Percentiles rank a stretch among this genome's conserved stretches.
These are phyloP conservation scores for Physeter macrocephalus DNA, from an alignment of 2,113 vertebrate genomes.

Conservation along the genomic window DNA sequence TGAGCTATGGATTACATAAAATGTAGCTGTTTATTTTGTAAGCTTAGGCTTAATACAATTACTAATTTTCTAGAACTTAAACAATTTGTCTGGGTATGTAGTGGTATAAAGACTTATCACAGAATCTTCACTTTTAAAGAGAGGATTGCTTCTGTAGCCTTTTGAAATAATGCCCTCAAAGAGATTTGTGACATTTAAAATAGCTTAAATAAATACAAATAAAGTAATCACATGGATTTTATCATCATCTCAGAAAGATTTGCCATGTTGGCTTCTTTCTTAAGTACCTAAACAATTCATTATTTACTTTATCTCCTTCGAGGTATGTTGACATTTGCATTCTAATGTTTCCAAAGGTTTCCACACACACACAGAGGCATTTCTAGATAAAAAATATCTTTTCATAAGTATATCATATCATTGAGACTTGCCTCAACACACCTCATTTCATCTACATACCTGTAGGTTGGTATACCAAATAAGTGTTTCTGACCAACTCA, in stretches of 20 bases:
- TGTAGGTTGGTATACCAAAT: not conserved
- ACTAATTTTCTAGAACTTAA: not conserved
- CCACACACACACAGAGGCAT: not conserved
- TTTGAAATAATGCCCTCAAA: not conserved
- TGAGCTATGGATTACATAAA: not conserved
- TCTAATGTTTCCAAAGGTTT: not conserved
- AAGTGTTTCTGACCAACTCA: not conserved
- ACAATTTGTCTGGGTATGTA: not conserved
- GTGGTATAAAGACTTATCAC: not conserved
- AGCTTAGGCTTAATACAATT: not conserved
- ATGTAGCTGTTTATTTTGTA: not conserved
- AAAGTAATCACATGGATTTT: not conserved
- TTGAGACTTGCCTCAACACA: not conserved
- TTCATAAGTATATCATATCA: not conserved
- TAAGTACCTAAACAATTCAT: not conserved
- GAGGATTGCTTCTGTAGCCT: not conserved
- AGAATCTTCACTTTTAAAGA: not conserved
- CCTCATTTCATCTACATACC: not conserved
- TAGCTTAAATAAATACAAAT: constrained; percentile 36
- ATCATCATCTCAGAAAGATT: not conserved
- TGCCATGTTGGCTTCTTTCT: not conserved
- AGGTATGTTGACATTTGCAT: constrained; percentile 3
- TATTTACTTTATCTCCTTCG: constrained; percentile 26
- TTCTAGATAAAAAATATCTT: not conserved
- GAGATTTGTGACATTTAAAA: not conserved